Percentiles rank a stretch among this genome's conserved stretches.
phyloP scores from a whole-genome alignment of 2,797 vertebrate genomes.

The Oreonectes daqikongensis region DNA sequence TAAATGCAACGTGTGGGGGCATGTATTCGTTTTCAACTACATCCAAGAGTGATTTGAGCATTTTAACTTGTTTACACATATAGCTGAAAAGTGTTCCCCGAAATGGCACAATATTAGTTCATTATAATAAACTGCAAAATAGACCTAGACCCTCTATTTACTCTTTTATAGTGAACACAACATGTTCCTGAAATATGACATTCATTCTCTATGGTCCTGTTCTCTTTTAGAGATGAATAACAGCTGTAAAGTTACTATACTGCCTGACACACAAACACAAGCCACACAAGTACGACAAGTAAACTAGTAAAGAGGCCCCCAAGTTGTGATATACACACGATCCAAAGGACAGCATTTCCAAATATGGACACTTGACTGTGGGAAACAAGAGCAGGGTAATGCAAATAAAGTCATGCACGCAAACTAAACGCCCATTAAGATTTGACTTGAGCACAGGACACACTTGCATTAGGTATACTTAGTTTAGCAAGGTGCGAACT shows the following conservation, averaged over 20 bases:
- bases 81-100: no score
- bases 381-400: constrained; percentile 16
- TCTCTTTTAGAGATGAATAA: constrained; percentile 15
- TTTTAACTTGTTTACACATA: no score
- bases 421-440: constrained; percentile 18
- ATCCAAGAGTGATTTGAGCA: no score
- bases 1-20: no score
- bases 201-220: not conserved
- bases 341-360: constrained; percentile 29
- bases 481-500: not conserved
- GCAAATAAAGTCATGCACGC: constrained; percentile 24
- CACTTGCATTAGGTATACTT: constrained; percentile 1
- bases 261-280: constrained; percentile 14
- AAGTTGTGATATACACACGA: constrained; percentile 22
- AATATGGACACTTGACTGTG: constrained; percentile 23
- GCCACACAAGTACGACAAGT: not conserved
- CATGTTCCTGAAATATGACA: no score
- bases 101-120: no score
- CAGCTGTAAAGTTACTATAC: constrained; percentile 31
- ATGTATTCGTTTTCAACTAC: no score
- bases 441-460: not conserved
- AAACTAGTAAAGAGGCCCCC: constrained; percentile 31
- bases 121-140: no score
- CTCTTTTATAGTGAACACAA: no score
- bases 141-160: no score